Evolutionary conservation across 1,140 invertebrate species (phyloP).

Genomic region (Drosophila teissieri): DNA sequence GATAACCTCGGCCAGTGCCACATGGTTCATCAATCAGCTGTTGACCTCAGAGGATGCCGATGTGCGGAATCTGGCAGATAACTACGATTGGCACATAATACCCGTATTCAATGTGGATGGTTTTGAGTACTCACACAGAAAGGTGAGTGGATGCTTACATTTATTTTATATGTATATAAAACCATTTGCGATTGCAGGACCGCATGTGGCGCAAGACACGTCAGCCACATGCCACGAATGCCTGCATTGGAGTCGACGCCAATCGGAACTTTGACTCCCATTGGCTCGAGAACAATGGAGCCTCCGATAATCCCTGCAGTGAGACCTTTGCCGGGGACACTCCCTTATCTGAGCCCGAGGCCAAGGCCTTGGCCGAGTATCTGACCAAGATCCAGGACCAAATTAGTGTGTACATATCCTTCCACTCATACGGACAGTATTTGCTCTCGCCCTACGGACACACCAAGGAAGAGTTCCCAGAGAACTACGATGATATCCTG

Average conservation of each 20-base stretch:
- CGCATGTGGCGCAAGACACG: slow-evolving; percentile 86
- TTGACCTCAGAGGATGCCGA: slow-evolving; percentile 70
- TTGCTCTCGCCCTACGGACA: slow-evolving; percentile 86
- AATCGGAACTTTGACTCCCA: slow-evolving; percentile 90
- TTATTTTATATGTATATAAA: neutral
- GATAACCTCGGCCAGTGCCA: slow-evolving; percentile 86
- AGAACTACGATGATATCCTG: slow-evolving; percentile 86
- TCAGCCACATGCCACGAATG: slow-evolving; percentile 59
- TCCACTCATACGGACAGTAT: slow-evolving; percentile 86
- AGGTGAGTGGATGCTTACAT: slow-evolving; percentile 51
- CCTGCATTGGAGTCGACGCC: slow-evolving; percentile 88
- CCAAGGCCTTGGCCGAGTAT: slow-evolving; percentile 86
- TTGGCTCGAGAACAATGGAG: slow-evolving; percentile 85
- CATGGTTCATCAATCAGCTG: slow-evolving; percentile 86
- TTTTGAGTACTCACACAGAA: slow-evolving; percentile 87
- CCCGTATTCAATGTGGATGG: slow-evolving; percentile 91
- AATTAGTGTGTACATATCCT: slow-evolving; percentile 86
- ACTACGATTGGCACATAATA: slow-evolving; percentile 88
- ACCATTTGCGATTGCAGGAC: slow-evolving; percentile 52
- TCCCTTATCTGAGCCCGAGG: slow-evolving; percentile 92
- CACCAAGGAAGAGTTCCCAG: slow-evolving; percentile 80
- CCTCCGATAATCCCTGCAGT: slow-evolving; percentile 85
- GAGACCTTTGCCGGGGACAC: slow-evolving; percentile 89
- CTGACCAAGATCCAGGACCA: slow-evolving; percentile 85
- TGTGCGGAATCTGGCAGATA: slow-evolving; percentile 83